Conservation (phyloP, 2,797 vertebrate species). For the Mus caroli region DNA sequence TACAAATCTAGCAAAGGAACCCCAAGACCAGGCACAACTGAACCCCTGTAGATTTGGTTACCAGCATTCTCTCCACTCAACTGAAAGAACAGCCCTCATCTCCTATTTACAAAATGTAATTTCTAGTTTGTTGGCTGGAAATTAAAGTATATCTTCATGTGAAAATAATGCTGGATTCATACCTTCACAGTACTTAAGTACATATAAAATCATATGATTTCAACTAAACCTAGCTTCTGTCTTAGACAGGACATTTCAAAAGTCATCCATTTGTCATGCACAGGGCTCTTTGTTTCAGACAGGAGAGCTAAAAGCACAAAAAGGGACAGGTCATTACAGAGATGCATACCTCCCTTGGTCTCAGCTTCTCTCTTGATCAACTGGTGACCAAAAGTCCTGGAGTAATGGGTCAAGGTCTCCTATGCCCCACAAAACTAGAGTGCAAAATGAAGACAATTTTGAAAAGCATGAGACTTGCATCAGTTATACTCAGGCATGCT, state of each 20-base stretch:
- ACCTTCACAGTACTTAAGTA: not conserved
- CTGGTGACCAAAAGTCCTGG: not conserved
- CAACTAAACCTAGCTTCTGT: not conserved
- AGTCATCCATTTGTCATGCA: not conserved
- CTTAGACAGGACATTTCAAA: not conserved
- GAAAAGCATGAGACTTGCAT: not conserved
- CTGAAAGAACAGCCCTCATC: constrained; percentile 28
- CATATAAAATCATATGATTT: constrained; percentile 18
- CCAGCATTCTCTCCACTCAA: not conserved
- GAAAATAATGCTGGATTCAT: not conserved
- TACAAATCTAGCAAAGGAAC: not conserved
- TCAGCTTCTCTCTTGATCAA: constrained; percentile 38
- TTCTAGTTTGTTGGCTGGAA: constrained; percentile 16
- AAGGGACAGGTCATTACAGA: not conserved
- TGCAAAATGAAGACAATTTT: not conserved
- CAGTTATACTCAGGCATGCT: not conserved
- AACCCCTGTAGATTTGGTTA: not conserved
- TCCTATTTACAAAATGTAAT: constrained; percentile 18
- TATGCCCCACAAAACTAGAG: not conserved
- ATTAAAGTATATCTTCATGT: not conserved
- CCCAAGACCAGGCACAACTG: not conserved
- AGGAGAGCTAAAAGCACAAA: not conserved
- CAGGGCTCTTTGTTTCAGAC: not conserved
- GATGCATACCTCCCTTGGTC: not conserved
- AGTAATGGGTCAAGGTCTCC: not conserved